These are phyloP conservation scores for Candidula unifasciata DNA, from an alignment of 2,888 invertebrate species.

Conservation along the genomic window DNA sequence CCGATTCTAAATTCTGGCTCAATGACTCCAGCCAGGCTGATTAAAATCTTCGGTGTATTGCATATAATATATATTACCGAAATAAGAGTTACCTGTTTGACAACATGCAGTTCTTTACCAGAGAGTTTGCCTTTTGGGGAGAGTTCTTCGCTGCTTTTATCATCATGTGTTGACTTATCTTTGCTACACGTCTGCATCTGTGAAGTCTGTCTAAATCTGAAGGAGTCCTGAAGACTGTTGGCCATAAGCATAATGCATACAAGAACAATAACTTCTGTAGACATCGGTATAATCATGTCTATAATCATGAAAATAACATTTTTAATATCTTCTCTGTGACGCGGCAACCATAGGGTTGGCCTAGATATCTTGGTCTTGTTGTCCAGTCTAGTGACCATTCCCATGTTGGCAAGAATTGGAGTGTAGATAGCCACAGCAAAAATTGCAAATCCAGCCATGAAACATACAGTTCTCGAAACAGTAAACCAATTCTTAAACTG, in stretches of 20 bases:
- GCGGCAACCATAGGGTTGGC: neutral
- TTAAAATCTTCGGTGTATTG: neutral
- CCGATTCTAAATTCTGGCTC: neutral
- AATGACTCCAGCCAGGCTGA: neutral
- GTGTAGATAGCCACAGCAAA: neutral
- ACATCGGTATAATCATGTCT: neutral
- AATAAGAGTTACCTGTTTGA: neutral
- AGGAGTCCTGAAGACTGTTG: neutral
- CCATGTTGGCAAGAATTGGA: constrained; percentile 3
- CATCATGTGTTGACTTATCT: too few species aligned
- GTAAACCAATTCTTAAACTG: constrained; percentile 23
- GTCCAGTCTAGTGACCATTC: neutral
- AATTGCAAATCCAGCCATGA: neutral
- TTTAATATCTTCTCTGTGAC: neutral
- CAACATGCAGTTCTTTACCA: neutral
- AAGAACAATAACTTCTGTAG: neutral
- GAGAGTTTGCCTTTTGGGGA: neutral
- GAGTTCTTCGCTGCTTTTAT: too few species aligned
- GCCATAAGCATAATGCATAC: constrained; percentile 12
- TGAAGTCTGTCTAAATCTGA: neutral
- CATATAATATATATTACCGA: neutral
- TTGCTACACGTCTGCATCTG: neutral
- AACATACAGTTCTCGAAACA: neutral
- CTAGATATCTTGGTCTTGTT: neutral
- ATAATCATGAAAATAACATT: neutral